Evolutionary conservation across 2,113 vertebrate genomes (phyloP).

Genomic region (Malurus melanocephalus): DNA sequence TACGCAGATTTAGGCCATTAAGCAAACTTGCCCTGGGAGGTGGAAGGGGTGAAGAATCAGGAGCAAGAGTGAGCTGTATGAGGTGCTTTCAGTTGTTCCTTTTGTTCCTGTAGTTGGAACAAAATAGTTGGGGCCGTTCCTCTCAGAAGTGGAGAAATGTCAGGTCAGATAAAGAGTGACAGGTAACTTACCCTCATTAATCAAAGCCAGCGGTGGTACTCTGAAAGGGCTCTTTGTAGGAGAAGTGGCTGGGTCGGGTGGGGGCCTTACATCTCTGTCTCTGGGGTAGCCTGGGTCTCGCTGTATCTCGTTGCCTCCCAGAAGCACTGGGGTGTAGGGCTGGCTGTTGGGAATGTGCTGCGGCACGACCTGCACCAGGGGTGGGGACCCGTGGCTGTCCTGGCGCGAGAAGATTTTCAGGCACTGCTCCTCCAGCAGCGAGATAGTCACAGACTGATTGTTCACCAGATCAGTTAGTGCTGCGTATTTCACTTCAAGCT

Average conservation of each 20-base stretch:
- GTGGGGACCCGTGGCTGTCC: slow-evolving; percentile 83
- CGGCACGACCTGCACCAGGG: slow-evolving; percentile 93
- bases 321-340: slow-evolving; percentile 74
- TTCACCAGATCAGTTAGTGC: slow-evolving; percentile 88
- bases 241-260: slow-evolving; percentile 73
- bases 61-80: not conserved
- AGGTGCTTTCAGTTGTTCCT: not conserved
- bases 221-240: slow-evolving; percentile 81
- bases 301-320: slow-evolving; percentile 90
- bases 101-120: accelerated
- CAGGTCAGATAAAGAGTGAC: not conserved
- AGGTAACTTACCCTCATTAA: slow-evolving; percentile 82
- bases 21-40: not conserved
- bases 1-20: not conserved
- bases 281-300: slow-evolving; percentile 84
- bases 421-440: slow-evolving; percentile 90
- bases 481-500: slow-evolving; percentile 87
- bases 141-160: not conserved
- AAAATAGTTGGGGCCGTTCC: not conserved
- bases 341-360: slow-evolving; percentile 85
- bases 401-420: slow-evolving; percentile 79
- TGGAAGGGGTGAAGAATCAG: not conserved
- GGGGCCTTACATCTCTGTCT: slow-evolving; percentile 77
- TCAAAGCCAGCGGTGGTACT: slow-evolving; percentile 84
- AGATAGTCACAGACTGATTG: slow-evolving; percentile 92